phyloP scores from a whole-genome alignment of 1,140 invertebrate species.

The Dinoponera quadriceps region DNA sequence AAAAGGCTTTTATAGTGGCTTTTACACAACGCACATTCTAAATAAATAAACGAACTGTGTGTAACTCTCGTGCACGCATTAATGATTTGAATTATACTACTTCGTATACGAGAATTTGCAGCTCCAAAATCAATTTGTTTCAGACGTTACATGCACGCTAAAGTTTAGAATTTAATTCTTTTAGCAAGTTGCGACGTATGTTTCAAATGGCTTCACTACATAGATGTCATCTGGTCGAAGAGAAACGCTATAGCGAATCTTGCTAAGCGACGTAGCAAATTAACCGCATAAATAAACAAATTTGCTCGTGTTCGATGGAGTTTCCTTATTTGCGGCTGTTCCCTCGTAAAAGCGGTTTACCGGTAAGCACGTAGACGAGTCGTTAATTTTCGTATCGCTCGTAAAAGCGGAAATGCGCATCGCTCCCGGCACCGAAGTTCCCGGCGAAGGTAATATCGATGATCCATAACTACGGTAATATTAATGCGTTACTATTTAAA shows the following conservation, averaged over 20 bases:
- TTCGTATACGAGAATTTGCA: neutral
- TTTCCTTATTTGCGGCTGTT: conserved; percentile 48
- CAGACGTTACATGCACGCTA: neutral
- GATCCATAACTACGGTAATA: conserved; percentile 15
- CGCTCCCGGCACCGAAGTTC: conserved; percentile 28
- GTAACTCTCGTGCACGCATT: neutral
- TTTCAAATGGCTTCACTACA: conserved; percentile 20
- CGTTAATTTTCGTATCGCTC: conserved; percentile 49
- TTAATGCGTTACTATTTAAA: conserved; percentile 4
- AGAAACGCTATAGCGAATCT: neutral
- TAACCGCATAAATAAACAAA: conserved; percentile 46
- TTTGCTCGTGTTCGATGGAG: conserved; percentile 42
- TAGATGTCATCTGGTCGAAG: neutral
- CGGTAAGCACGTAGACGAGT: conserved; percentile 41
- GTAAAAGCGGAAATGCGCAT: conserved; percentile 49
- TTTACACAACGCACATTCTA: no score
- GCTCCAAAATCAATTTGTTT: conserved; percentile 8
- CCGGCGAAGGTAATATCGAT: conserved; percentile 29
- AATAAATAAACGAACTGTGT: neutral
- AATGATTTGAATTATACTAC: neutral
- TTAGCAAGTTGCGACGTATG: neutral
- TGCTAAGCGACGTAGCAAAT: neutral
- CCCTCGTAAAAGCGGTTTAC: conserved; percentile 50
- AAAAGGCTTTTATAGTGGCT: no score
- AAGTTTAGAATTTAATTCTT: neutral